A percentile compares a stretch with the other conserved stretches of the same genome.
Conservation (phyloP, 2,113 vertebrate species). For the Cercocebus atys region DNA sequence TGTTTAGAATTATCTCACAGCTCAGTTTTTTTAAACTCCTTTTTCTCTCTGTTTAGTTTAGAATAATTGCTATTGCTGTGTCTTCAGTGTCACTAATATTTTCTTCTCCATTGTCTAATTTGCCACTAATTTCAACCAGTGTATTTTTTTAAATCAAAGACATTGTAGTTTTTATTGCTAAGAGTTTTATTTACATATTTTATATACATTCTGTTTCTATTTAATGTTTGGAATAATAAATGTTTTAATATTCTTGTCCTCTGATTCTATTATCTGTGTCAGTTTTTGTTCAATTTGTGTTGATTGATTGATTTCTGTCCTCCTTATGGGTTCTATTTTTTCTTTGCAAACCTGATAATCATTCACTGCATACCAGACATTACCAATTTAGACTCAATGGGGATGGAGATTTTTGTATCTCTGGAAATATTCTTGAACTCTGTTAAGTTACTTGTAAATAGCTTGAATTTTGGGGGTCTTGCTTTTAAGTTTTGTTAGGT, state of each 20-base stretch:
- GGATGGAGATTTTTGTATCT: background rate
- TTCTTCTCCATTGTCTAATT: background rate
- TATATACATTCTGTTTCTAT: background rate
- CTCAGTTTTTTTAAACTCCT: background rate
- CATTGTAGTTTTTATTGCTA: background rate
- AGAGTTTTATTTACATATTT: background rate
- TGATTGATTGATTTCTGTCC: background rate
- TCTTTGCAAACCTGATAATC: background rate
- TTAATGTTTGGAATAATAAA: conserved; percentile 10
- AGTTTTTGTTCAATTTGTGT: background rate
- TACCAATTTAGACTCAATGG: background rate
- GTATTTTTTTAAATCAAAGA: background rate
- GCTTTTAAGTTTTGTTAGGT: background rate
- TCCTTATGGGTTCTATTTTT: background rate
- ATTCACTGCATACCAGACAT: background rate
- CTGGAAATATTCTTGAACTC: background rate
- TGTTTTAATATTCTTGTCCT: background rate
- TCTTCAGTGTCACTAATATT: background rate
- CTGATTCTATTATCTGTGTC: background rate
- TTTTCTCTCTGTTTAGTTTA: background rate
- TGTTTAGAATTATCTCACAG: background rate
- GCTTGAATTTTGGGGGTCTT: background rate
- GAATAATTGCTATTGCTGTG: background rate
- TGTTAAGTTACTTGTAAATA: background rate
- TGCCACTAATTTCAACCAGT: background rate